Conservation (phyloP, 2,113 vertebrate genomes). For the Progne subis region DNA sequence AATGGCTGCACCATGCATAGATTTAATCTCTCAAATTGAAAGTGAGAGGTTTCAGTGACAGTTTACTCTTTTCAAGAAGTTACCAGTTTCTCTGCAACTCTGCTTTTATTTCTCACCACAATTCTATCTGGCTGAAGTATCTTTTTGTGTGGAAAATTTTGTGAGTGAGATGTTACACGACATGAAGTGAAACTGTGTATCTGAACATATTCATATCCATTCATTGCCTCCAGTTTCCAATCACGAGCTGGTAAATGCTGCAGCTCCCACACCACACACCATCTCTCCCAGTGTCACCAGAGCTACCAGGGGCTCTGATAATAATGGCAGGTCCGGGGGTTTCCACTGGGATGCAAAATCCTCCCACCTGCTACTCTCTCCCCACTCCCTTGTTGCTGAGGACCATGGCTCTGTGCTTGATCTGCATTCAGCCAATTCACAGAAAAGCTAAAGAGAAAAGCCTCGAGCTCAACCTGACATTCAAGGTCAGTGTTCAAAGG, state of each 20-base stretch:
- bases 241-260: neutral
- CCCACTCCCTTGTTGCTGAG: neutral
- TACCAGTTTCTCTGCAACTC: neutral
- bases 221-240: neutral
- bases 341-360: neutral
- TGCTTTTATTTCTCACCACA: neutral
- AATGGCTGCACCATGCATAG: constrained; percentile 9
- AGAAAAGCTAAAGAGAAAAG: neutral
- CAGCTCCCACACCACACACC: neutral
- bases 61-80: constrained; percentile 52
- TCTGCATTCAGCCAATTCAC: neutral
- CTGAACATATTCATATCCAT: neutral
- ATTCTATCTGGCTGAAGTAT: neutral
- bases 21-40: constrained; percentile 56
- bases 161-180: neutral
- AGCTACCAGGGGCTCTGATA: neutral
- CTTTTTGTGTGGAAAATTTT: neutral
- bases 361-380: neutral
- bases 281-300: neutral
- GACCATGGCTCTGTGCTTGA: neutral
- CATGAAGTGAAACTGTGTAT: neutral
- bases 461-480: neutral
- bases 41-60: constrained; percentile 49
- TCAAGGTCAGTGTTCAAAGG: neutral
- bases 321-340: neutral